Base-by-base conservation (phyloP, 2,888 invertebrate species). In the Lampropteryx suffumata region DNA sequence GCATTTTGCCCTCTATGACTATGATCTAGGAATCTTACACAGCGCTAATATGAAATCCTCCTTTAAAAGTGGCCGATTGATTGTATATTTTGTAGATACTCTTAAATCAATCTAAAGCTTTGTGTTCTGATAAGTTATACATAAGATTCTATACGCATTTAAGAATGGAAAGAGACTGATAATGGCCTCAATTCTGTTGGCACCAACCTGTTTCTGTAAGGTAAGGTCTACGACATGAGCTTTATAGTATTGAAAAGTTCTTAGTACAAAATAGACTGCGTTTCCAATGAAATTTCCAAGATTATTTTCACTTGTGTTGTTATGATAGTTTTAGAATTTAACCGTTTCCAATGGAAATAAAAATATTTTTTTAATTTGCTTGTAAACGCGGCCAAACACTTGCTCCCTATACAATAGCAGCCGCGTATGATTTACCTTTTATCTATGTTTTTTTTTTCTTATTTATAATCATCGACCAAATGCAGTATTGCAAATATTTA, bases 291-390 rank as follows among this genome's bases (percentile, higher is more conserved):
- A 17, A 44, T 51, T 40, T 14, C 34, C 28, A 1, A 26, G 34
- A 34, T 34, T 43, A 51, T 54, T 51, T 52, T 41, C 21, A 50
- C 37, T 34, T 40, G 30, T 55, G 42, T 54, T 77, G 71, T 76
- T 76, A 65, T 62, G 69, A 56, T 81, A 78, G 69, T 74, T 73
- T 69, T 71, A 73, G 62, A 65, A 57, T 43, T 58, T 74, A 81
- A 82, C 76, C 61, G 65, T 81, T 81, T 81, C 79, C 79, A 63
- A 71, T 73, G 79, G 81, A 79, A 79, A 81, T 74, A 64, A 71
- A 74, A 67, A 62, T 57, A 45, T 11, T 53, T 62, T 55, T 33
- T 28, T 32, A 63, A 48, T 64, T 62, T 52, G 57, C 57, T 54
- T 58, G 52, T 49, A 21, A 47, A 48, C 33, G 30, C 29, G 47